These are phyloP conservation scores for Nemurella pictetii DNA, from an alignment of 2,888 invertebrate genomes.

Conservation along the genomic window DNA sequence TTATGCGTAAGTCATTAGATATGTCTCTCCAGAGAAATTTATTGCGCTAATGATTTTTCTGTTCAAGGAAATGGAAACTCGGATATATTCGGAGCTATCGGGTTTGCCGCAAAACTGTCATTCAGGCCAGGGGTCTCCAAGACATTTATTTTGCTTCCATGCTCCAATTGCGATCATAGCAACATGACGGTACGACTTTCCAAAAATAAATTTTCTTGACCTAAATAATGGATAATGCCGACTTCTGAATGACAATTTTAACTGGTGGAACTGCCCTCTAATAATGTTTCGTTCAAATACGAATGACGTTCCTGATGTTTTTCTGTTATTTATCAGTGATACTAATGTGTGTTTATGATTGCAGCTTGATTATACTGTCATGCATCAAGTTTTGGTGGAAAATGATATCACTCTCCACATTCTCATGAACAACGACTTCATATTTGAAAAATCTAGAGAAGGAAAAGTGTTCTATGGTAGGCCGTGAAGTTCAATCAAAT, in stretches of 20 bases:
- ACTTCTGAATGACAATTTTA: too few relatives aligned
- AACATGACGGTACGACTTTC: slow-evolving; percentile 65
- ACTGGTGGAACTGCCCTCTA: too few relatives aligned
- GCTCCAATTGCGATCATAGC: slow-evolving; percentile 70
- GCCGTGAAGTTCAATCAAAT: slow-evolving; percentile 44
- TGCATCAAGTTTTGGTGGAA: slow-evolving; percentile 80
- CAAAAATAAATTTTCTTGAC: not conserved
- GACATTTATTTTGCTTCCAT: slow-evolving; percentile 79
- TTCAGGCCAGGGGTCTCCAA: slow-evolving; percentile 84
- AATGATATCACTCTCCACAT: slow-evolving; percentile 81
- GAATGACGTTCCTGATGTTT: too few relatives aligned
- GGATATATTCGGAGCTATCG: slow-evolving; percentile 77
- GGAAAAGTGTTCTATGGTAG: slow-evolving; percentile 76
- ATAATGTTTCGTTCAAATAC: too few relatives aligned
- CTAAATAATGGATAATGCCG: too few relatives aligned
- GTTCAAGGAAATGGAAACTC: slow-evolving; percentile 58
- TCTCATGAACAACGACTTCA: slow-evolving; percentile 79
- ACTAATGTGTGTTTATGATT: slow-evolving; percentile 46
- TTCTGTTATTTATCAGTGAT: too few relatives aligned
- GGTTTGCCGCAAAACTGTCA: slow-evolving; percentile 70
- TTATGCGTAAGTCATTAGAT: too few relatives aligned
- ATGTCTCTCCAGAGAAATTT: too few relatives aligned
- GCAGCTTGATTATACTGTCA: slow-evolving; percentile 79
- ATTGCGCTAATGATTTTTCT: slow-evolving; percentile 18
- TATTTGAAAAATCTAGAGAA: slow-evolving; percentile 70